Evolutionary conservation across 2,113 vertebrate species (phyloP), one percentile per base, ranked within the genome.

Genomic region (Siniperca chuatsi): DNA sequence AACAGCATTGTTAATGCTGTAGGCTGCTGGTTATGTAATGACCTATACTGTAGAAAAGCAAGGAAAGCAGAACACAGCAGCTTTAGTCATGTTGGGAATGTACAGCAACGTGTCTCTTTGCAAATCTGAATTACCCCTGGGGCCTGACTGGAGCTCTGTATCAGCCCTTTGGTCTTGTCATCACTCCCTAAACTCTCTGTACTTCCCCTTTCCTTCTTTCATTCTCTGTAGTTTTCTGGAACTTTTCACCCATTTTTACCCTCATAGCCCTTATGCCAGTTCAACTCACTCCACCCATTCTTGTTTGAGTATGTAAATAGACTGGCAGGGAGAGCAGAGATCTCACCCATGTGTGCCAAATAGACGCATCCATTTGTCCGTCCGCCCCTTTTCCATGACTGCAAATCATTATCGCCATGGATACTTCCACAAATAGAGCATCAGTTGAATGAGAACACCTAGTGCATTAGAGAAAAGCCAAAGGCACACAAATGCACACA

Each of bases 351-450:
- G 83, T 90, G 82, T 83, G 82, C 62, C 75, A 87, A 69, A 84
- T 64, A 74, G 79, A 89, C 8, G 13, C 50, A n/a, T 85, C 79
- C 68, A 78, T 78, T 85, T 80, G 78, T 75, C 73, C 83, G 58
- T 72, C 69, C 20, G 21, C 62, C 75, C 70, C 75, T 88, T 88
- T 89, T 83, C 80, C 73, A 73, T 91, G 88, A 81, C 87, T 87
- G 58, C 67, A 84, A 85, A 87, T 91, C 82, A 91, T 87, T 82
- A 85, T 92, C 90, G 87, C 90, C 90, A 91, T 93, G 93, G 92
- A 90, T 90, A 91, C 94, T 72, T 90, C 84, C 79, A 88, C 70
- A 92, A 90, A 93, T 89, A 91, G 88, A 85, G 80, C 91, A 91
- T 87, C 78, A 66, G 79, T 70, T 84, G 71, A 89, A 89, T 62